These are phyloP conservation scores for Platerodrilus igneus DNA, from an alignment of 2,888 invertebrate genomes.

Conservation along the genomic window DNA sequence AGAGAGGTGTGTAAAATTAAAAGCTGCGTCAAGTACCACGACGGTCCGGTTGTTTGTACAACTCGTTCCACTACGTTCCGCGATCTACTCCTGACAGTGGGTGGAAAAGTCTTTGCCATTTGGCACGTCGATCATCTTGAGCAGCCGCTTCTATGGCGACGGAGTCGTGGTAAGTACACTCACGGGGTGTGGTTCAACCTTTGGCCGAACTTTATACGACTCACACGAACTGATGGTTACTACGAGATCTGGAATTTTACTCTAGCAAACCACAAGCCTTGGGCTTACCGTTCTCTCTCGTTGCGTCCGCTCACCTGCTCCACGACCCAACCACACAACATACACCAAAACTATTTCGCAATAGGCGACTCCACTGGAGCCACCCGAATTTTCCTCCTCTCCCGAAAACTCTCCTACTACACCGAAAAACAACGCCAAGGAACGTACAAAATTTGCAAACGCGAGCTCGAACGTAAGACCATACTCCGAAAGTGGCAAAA, in stretches of 20 bases:
- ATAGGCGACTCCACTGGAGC: no score
- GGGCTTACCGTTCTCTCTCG: no score
- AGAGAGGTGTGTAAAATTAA: conserved; percentile 51
- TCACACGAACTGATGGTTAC: conserved; percentile 68
- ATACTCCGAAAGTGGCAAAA: conserved; percentile 59
- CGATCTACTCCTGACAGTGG: conserved; percentile 57
- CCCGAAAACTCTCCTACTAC: no score
- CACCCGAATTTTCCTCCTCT: no score
- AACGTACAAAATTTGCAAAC: conserved; percentile 49
- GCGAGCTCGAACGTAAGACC: conserved; percentile 53
- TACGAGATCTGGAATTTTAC: conserved; percentile 86
- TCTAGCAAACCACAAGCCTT: no score
- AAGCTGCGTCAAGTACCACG: conserved; percentile 58
- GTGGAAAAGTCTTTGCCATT: conserved; percentile 41
- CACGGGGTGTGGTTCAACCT: conserved; percentile 68
- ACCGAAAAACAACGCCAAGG: no score
- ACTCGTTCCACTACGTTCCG: conserved; percentile 59
- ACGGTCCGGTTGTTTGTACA: conserved; percentile 61
- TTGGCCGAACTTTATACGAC: conserved; percentile 59
- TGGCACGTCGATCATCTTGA: conserved; percentile 55
- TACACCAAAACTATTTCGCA: no score
- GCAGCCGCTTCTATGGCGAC: conserved; percentile 64
- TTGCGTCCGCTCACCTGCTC: no score
- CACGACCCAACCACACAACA: no score
- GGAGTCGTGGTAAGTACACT: conserved; percentile 55